A percentile compares a stretch with the other conserved stretches of the same genome.
Evolutionary conservation across 2,113 vertebrate genomes (phyloP).

Genomic region (Anguilla japonica): DNA sequence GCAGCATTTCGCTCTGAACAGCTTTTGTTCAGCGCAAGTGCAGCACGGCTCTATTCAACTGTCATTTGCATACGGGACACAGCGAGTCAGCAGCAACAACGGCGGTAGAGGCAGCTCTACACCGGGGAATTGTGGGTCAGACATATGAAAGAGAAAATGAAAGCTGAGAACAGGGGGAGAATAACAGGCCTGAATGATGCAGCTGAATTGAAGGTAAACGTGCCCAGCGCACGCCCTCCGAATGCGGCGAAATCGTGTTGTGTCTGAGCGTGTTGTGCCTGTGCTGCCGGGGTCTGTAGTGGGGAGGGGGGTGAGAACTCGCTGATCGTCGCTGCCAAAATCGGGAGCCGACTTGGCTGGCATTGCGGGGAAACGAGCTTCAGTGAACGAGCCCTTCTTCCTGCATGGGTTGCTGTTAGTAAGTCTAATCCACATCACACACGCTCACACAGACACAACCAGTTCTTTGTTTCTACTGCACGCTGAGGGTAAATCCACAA

Average conservation of each 20-base stretch:
- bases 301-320: background rate
- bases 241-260: background rate
- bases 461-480: background rate
- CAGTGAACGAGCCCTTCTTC: conserved; percentile 18
- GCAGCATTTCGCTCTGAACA: conserved; percentile 11
- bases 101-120: conserved; percentile 22
- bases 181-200: conserved; percentile 19
- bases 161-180: conserved; percentile 34
- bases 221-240: background rate
- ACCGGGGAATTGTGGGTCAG: conserved; percentile 41
- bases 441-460: background rate
- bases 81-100: conserved; percentile 25
- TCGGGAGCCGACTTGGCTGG: background rate
- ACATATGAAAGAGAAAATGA: conserved; percentile 56
- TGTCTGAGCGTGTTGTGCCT: background rate
- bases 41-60: background rate
- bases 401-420: background rate
- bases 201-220: conserved; percentile 50
- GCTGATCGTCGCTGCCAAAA: background rate
- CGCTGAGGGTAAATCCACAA: background rate
- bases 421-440: background rate
- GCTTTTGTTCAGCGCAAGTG: conserved; percentile 5
- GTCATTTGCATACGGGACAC: conserved; percentile 26
- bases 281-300: background rate
- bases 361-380: background rate